Evolutionary conservation across 2,888 invertebrate species (phyloP), one percentile per base, ranked within the genome.

Genomic region (Trissolcus japonicus): DNA sequence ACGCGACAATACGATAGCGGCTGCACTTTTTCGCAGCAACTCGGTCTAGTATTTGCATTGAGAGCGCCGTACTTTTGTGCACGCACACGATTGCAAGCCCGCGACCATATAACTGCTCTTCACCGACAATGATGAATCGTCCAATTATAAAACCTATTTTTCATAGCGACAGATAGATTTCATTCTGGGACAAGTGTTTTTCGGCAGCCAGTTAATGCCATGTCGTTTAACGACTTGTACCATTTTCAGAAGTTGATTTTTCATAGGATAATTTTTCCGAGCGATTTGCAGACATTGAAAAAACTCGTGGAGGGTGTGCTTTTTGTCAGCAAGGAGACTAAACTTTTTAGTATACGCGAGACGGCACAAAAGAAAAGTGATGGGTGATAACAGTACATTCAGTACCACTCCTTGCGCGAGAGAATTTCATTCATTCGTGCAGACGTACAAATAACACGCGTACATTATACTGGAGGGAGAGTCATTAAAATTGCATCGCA

Each of bases 1-100:
- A 68, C 41, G 54, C 63, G 75, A 75, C 67, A 75, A 68, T 75
- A 63, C 61, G 46, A 66, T 61, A 16, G 61, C 43, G 56, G 62
- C 55, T 63, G 54, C 46, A 63, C 63, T 60, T 65, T 63, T 75
- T 68, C 68, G n/a, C 41, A 53, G 62, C 40, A 66, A 40, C 54
- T 46, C 61, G 46, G 57, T 68, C 43, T 29, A 54, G 25, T 59
- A 65, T 65, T 72, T 72, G 63, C 53, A 53, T 72, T 63, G 59
- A 25, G 25, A 25, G 25, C 25, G 25, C 6, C 25, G 25, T 4
- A 25, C 72, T 72, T 72, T 65, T 56, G 29, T 25, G 43, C 19
- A 56, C 41, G 46, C 25, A 25, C 25, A 25, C 25, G 25, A 25
- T 25, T 25, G 25, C 25, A 25, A 25, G 4, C 4, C 25, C 25